These are phyloP conservation scores for Zosterops pallidus DNA, from an alignment of 2,113 vertebrate genomes.

Conservation along the genomic window DNA sequence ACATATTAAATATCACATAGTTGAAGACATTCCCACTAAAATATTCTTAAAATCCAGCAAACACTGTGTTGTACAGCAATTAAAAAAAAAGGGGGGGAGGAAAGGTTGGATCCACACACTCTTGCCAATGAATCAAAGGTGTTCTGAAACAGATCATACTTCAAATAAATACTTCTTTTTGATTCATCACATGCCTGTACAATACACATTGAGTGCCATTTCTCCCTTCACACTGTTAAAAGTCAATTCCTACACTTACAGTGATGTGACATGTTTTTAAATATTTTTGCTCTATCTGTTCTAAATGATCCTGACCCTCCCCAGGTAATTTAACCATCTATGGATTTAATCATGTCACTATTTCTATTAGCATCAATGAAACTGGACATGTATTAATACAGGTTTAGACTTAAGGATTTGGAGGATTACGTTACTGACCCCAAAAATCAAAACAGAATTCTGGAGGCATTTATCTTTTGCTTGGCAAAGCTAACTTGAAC, in stretches of 20 bases:
- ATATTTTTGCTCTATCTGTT: neutral
- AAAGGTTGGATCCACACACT: neutral
- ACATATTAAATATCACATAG: neutral
- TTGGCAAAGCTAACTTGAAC: neutral
- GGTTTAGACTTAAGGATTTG: neutral
- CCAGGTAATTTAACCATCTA: neutral
- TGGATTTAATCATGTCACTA: neutral
- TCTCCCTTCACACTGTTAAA: neutral
- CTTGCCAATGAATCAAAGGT: neutral
- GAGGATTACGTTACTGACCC: neutral
- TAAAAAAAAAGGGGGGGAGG: neutral
- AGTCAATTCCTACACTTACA: neutral
- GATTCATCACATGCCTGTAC: neutral
- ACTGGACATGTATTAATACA: neutral
- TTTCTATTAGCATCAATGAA: neutral
- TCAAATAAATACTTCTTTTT: neutral
- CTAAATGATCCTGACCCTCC: neutral
- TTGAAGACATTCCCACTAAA: neutral
- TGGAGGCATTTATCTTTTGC: neutral
- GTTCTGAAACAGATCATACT: neutral
- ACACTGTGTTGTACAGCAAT: neutral
- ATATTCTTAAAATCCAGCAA: neutral
- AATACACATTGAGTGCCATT: neutral
- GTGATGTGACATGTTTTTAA: accelerated
- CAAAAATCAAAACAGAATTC: neutral